These are phyloP conservation scores for Semotilus atromaculatus DNA, from an alignment of 2,797 vertebrate species.

Conservation along the genomic window DNA sequence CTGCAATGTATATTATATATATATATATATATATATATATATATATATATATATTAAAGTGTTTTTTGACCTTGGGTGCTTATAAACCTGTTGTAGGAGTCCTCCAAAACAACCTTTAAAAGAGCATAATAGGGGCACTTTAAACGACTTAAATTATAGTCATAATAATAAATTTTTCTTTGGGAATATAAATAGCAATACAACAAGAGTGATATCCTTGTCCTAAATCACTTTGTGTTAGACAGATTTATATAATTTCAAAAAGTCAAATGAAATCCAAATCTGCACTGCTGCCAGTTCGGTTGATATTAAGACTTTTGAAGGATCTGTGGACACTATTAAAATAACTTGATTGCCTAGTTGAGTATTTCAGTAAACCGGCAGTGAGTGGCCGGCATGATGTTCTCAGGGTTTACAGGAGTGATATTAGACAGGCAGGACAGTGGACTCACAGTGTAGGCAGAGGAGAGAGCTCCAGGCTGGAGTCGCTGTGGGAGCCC, in stretches of 20 bases:
- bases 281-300: not conserved
- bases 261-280: not conserved
- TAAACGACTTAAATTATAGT: not conserved
- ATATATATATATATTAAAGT: no score
- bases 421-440: not conserved
- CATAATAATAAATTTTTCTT: not conserved
- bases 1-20: no score
- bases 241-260: not conserved
- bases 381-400: not conserved
- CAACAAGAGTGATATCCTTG: not conserved
- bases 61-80: not conserved
- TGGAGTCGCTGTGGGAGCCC: constrained; percentile 95
- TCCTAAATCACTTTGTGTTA: no score
- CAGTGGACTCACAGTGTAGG: constrained; percentile 87
- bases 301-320: no score
- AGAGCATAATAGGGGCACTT: not conserved
- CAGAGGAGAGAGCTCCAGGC: constrained; percentile 92
- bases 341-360: no score
- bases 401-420: not conserved
- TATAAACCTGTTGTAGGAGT: not conserved
- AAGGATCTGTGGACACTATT: no score
- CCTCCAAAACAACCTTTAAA: not conserved
- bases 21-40: no score
- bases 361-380: not conserved
- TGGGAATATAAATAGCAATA: not conserved